Evolutionary conservation across 1,140 invertebrate genomes (phyloP).

Genomic region (Periplaneta americana): DNA sequence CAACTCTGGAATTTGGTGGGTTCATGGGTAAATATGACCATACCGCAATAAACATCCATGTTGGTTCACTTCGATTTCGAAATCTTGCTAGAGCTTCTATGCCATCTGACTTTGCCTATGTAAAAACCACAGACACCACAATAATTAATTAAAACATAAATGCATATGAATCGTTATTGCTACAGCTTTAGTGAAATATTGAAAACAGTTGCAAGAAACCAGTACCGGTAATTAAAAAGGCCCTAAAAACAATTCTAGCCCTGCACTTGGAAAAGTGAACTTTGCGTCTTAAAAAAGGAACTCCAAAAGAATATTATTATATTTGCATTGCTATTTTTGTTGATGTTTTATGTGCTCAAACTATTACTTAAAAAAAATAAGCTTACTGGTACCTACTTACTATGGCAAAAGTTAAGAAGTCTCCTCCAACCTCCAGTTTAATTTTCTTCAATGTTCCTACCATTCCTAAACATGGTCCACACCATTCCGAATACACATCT

Average conservation of each 20-base stretch:
- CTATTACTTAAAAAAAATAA: neutral
- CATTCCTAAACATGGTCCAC: conserved; percentile 84
- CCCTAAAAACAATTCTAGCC: too few species aligned
- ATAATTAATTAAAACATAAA: too few species aligned
- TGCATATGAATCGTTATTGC: too few species aligned
- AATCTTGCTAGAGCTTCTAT: conserved; percentile 74
- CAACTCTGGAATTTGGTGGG: neutral
- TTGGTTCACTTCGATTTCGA: conserved; percentile 81
- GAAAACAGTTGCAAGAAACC: too few species aligned
- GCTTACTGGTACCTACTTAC: conserved; percentile 43
- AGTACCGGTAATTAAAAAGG: too few species aligned
- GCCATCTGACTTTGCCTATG: conserved; percentile 77
- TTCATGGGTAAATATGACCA: conserved; percentile 29
- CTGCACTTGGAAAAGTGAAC: too few species aligned
- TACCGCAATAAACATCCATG: conserved; percentile 86
- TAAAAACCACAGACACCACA: conserved; percentile 4
- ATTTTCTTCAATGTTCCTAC: conserved; percentile 80
- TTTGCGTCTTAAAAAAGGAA: too few species aligned
- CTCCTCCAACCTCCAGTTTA: conserved; percentile 82
- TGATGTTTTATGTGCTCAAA: too few species aligned
- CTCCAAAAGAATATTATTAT: too few species aligned
- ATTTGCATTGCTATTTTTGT: too few species aligned
- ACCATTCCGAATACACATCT: conserved; percentile 91
- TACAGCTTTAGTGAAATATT: too few species aligned
- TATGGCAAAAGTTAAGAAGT: conserved; percentile 70